Evolutionary conservation across 2,113 vertebrate genomes (phyloP), one percentile per base, ranked within the genome.

Genomic region (Cyprinodon brontotheroides): DNA sequence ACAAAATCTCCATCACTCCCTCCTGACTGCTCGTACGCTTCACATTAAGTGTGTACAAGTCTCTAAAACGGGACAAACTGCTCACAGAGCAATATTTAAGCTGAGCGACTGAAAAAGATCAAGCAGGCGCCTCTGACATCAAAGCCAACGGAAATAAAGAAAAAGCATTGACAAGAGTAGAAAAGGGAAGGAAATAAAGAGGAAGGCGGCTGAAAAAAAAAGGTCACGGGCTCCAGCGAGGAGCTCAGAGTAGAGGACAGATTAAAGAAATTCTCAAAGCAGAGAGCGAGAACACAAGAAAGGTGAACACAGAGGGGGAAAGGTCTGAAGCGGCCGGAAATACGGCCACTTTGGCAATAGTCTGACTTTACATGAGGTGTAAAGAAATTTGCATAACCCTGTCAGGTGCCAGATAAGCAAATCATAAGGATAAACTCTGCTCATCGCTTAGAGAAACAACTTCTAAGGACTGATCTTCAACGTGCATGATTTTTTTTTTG

Each of bases 1-100:
- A 86, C 78, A 70, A 77, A 86, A 81, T 72, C 70, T 79, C 79
- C 48, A 77, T 70, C 78, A 74, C 41, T 68, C 75, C 66, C 63
- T 78, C 36, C 63, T 17, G 14, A 45, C 57, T 62, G 82, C 45
- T 43, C 61, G 57, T 60, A 43, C 20, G 15, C 64, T 59, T 68
- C 60, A 53, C 3, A 22, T 53, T 63, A 70, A 72, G 63, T 47
- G 38, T 53, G 53, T 20, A 29, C 22, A 11, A 0, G 63, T 48
- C 69, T 75, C 61, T 68, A 72, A 53, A 57, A 59, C 8, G 57
- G 71, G 69, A 64, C 66, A 37, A 79, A 65, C 41, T 70, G 57
- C 4, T 38, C 11, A 38, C 37, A 1, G 43, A 48, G 37, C 11
- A 37, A 45, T 45, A 36, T 12, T 45, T 41, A 66, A 45, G 41